Evolutionary conservation across 2,113 vertebrate species (phyloP), one percentile per base, ranked within the genome.

Genomic region (Semnopithecus entellus): DNA sequence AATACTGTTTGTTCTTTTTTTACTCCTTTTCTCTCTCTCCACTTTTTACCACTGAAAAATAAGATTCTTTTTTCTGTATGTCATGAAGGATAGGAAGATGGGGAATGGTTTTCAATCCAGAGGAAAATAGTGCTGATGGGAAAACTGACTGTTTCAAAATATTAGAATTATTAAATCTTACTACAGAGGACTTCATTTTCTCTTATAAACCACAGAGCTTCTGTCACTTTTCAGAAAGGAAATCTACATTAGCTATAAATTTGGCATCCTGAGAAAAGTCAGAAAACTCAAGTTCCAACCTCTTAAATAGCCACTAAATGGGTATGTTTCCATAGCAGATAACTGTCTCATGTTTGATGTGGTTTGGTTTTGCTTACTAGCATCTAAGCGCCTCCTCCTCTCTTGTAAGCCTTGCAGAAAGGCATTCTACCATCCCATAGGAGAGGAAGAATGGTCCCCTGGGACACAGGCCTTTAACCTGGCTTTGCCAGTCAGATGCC

Each of bases 201-300:
- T 90, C 57, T 92, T 85, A 76, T 87, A 91, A 88, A 73, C 40
- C 66, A 55, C 43, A 30, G 30, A 86, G 18, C 1, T 11, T 78
- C 73, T 92, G 35, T 20, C 35, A 95, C 35, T 61, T 95, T 92
- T 91, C 38, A 88, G 23, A 93, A 90, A 96, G 30, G 35, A 96
- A 90, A 76, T 88, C n/a, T 70, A 88, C 12, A 45, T 4, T 27
- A 57, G 30, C 17, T 81, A 83, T 81, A 81, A 91, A 87, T 40
- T 57, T 73, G 35, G 14, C 70, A 30, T 70, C 13, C 35, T 78
- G 27, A 40, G 80, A 92, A 87, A 96, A 72, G 30, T 66, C 64
- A 85, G 66, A 93, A 81, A 76, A 76, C 6, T 18, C 38, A 45
- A 61, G 13, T 78, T 95, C 50, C 82, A 72, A 93, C 59, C 13